Conservation (phyloP, 2,113 vertebrate species). For the Cepphus grylle region DNA sequence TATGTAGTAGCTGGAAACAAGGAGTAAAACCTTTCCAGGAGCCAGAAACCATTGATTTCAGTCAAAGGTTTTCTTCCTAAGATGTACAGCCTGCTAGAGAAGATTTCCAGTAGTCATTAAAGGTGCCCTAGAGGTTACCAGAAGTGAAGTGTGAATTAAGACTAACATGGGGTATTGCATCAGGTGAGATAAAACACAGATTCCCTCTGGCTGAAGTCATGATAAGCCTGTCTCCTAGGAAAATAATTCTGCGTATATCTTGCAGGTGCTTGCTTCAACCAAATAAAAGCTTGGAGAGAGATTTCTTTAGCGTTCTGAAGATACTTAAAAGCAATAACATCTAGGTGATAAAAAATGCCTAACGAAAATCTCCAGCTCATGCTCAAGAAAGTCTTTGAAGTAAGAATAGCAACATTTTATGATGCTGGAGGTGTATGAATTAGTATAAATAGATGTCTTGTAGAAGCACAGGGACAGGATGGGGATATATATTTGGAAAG, state of each 20-base stretch:
- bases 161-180: neutral
- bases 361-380: neutral
- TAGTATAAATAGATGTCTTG: neutral
- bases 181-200: constrained; percentile 44
- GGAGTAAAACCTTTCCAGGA: constrained; percentile 21
- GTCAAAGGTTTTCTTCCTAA: neutral
- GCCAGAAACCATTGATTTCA: neutral
- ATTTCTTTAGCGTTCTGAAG: neutral
- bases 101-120: constrained; percentile 37
- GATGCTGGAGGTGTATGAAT: constrained; percentile 8
- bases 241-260: neutral
- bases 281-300: neutral
- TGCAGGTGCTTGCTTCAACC: neutral
- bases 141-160: constrained; percentile 35
- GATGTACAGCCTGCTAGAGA: constrained; percentile 26
- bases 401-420: constrained; percentile 29
- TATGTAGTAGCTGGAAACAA: neutral
- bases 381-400: constrained; percentile 29
- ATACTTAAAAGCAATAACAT: neutral
- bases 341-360: neutral
- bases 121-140: constrained; percentile 3
- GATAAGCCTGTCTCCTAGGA: neutral
- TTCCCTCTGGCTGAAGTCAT: neutral
- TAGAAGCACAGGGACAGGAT: neutral
- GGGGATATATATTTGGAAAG: neutral